These are phyloP conservation scores for Drepana arcuata DNA, from an alignment of 1,140 invertebrate genomes.

Conservation along the genomic window DNA sequence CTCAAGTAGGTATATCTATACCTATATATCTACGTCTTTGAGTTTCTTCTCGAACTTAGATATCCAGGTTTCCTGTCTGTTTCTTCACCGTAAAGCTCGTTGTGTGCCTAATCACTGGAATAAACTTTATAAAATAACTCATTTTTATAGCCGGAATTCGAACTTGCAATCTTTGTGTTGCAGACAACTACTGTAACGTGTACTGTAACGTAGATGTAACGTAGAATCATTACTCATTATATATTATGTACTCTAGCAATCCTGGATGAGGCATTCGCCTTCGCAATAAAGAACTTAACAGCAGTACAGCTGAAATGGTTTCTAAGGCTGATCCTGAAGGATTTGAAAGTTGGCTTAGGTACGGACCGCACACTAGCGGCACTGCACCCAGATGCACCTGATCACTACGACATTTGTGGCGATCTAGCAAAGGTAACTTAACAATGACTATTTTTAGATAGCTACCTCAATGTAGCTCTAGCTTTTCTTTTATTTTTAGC, in stretches of 20 bases:
- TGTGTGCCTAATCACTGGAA: no score
- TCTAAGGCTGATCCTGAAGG: constrained; percentile 89
- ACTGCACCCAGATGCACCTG: constrained; percentile 86
- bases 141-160: no score
- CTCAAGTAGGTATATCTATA: no score
- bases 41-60: no score
- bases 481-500: background rate
- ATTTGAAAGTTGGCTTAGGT: constrained; percentile 82
- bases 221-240: no score
- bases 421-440: constrained; percentile 77
- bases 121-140: no score
- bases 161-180: no score
- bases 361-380: constrained; percentile 78
- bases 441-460: background rate
- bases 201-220: no score
- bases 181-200: no score
- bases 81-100: no score
- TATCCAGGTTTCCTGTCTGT: no score
- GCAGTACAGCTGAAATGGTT: constrained; percentile 90
- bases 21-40: no score
- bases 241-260: constrained; percentile 23
- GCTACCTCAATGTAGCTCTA: background rate
- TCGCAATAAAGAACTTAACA: constrained; percentile 62
- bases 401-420: constrained; percentile 81
- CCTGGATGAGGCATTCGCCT: constrained; percentile 38